Conservation (phyloP, 2,888 invertebrate genomes). For the Himalopsyche anomala region DNA sequence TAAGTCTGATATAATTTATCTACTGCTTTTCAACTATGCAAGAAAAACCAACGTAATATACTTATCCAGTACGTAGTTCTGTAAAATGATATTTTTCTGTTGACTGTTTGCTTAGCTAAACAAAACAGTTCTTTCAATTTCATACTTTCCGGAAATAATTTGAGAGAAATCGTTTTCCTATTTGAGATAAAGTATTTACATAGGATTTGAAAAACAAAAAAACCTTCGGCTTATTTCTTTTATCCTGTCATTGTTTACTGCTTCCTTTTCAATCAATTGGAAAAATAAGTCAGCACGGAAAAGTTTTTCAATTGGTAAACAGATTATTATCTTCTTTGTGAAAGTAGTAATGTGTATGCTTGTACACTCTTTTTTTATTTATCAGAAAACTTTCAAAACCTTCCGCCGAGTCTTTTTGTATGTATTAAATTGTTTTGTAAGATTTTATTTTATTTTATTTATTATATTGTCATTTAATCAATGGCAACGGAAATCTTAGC, state of each 20-base stretch:
- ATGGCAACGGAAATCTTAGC: no score
- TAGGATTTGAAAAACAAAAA: constrained; percentile 25
- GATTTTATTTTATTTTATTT: no score
- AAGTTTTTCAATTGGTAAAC: constrained; percentile 4
- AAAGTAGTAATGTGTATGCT: background rate
- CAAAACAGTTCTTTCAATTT: constrained; percentile 1
- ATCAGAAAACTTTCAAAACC: no score
- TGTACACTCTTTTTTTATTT: no score
- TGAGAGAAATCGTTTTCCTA: background rate
- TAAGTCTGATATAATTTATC: no score
- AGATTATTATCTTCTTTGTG: constrained; percentile 5
- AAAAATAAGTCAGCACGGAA: background rate
- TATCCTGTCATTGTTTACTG: constrained; percentile 10
- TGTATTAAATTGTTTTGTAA: no score
- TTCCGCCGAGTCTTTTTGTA: no score
- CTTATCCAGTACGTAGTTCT: background rate
- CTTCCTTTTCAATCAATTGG: background rate
- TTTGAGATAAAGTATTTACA: background rate
- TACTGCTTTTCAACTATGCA: no score
- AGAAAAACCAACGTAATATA: no score
- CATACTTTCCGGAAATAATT: constrained; percentile 26
- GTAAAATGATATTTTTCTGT: background rate
- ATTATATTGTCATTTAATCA: no score
- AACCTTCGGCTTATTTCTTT: background rate
- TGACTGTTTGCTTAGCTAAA: constrained; percentile 15